These are phyloP conservation scores for Tokudaia tokunoshimensis DNA, from an alignment of 2,797 vertebrate genomes.

Conservation along the genomic window DNA sequence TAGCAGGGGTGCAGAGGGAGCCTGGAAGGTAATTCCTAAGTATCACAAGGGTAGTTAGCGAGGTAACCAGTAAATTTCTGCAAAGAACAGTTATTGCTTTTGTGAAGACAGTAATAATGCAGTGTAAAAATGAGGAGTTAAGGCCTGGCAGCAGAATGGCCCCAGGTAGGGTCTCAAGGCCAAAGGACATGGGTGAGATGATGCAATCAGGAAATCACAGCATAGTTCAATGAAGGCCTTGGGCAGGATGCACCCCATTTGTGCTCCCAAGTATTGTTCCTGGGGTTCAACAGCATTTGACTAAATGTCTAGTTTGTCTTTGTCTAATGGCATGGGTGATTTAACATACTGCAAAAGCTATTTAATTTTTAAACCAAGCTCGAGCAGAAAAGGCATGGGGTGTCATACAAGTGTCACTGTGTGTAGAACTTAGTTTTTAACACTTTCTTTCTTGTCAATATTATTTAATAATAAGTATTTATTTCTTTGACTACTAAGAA, in stretches of 20 bases:
- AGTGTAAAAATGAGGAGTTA: not conserved
- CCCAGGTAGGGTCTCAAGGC: not conserved
- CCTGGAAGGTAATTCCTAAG: not conserved
- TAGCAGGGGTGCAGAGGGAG: not conserved
- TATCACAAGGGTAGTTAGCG: not conserved
- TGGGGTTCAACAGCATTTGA: not conserved
- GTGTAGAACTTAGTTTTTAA: not conserved
- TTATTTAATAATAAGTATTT: not conserved
- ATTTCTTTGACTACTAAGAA: constrained; percentile 44
- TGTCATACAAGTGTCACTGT: not conserved
- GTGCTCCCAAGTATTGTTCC: not conserved
- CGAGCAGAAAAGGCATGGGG: not conserved
- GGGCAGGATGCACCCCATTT: not conserved
- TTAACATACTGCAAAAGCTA: not conserved
- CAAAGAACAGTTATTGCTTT: not conserved
- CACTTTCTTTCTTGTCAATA: not conserved
- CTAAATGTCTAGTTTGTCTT: not conserved
- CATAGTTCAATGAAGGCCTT: constrained; percentile 4
- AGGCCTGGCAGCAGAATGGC: not conserved
- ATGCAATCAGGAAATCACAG: not conserved
- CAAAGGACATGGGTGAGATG: not conserved
- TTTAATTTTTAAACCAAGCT: not conserved
- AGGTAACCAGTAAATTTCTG: not conserved
- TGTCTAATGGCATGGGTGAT: not conserved
- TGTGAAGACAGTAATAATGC: not conserved